phyloP scores from a whole-genome alignment of 2,888 invertebrate species.

The Nemotelus nigrinus region DNA sequence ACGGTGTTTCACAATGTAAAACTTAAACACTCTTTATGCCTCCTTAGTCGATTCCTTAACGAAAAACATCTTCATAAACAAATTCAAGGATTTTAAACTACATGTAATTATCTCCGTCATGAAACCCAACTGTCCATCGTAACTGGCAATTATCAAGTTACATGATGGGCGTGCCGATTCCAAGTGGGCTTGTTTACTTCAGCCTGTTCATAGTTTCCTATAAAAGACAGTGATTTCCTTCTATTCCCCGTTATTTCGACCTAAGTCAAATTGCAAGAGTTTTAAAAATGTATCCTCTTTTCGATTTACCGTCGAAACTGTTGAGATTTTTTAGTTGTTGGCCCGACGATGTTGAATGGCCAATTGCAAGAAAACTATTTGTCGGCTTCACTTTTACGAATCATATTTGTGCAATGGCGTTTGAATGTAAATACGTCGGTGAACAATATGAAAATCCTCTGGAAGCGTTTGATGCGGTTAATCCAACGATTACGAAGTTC shows the following conservation, averaged over 20 bases:
- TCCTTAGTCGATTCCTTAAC: no score
- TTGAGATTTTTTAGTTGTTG: conserved; percentile 18
- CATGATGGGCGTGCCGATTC: conserved; percentile 12
- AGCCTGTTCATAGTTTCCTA: neutral
- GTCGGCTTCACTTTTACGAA: conserved; percentile 10
- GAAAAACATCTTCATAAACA: no score
- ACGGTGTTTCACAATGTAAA: no score
- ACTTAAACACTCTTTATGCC: no score
- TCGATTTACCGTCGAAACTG: conserved; percentile 21
- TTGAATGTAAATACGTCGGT: conserved; percentile 34
- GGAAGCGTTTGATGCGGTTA: conserved; percentile 44
- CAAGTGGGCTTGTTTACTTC: conserved; percentile 21
- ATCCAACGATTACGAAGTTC: conserved; percentile 43
- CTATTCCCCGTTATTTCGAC: neutral
- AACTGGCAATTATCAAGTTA: conserved; percentile 26
- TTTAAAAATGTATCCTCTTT: conserved; percentile 29
- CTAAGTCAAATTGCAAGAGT: neutral
- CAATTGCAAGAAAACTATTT: neutral
- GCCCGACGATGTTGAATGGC: conserved; percentile 20
- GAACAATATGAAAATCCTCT: conserved; percentile 28
- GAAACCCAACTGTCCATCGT: no score
- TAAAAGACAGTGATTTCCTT: neutral
- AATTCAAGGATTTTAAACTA: no score
- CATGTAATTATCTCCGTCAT: no score
- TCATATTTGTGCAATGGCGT: conserved; percentile 4